Evolutionary conservation across 2,113 vertebrate species (phyloP).

Genomic region (Vombatus ursinus): DNA sequence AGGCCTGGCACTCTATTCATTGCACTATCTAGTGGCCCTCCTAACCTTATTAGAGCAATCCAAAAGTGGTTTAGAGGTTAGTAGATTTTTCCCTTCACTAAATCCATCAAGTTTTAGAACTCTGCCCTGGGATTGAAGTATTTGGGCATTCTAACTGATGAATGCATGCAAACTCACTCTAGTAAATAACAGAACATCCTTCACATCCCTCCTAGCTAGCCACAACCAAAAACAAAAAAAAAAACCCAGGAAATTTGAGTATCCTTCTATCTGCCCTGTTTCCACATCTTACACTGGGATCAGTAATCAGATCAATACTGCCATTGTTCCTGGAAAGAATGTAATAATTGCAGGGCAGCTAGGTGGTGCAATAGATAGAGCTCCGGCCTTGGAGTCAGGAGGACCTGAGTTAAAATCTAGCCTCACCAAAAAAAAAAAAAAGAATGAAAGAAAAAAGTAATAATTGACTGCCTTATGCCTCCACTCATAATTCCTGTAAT

Average conservation of each 20-base stretch:
- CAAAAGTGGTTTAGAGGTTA: neutral
- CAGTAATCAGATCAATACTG: neutral
- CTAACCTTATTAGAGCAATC: neutral
- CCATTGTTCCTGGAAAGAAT: neutral
- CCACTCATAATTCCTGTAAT: neutral
- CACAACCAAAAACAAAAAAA: neutral
- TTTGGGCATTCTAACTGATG: neutral
- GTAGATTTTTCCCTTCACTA: neutral
- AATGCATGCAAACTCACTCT: neutral
- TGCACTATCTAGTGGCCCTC: neutral
- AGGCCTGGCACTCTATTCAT: too few species aligned
- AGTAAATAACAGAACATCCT: neutral
- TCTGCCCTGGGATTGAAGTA: neutral
- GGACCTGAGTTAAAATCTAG: too few species aligned
- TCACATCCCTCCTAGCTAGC: neutral
- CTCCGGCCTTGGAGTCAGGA: too few species aligned
- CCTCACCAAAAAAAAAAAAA: too few species aligned
- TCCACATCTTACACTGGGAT: neutral
- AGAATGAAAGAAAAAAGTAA: too few species aligned
- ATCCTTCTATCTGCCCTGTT: neutral
- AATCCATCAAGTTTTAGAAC: neutral
- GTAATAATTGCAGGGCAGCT: too few species aligned
- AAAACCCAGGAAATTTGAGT: neutral
- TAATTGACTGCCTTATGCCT: neutral
- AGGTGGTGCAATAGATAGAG: too few species aligned